Percentiles rank a stretch among this genome's conserved stretches.
phyloP scores from a whole-genome alignment of 2,113 vertebrate genomes.

The Callospermophilus lateralis region DNA sequence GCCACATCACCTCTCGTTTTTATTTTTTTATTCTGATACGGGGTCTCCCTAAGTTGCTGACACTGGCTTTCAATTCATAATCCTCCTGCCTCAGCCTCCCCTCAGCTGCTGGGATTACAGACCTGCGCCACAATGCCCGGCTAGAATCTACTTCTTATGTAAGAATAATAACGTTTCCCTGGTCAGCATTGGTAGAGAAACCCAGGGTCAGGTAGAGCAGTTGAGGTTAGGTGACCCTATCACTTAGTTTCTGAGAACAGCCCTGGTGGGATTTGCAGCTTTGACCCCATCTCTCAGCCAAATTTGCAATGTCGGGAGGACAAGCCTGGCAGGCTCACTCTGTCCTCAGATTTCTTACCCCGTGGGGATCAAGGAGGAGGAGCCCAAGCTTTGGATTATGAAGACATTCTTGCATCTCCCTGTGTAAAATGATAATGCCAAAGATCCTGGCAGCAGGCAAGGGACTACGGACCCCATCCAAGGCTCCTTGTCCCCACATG shows the following conservation, averaged over 20 bases:
- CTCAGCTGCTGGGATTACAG: too few species aligned
- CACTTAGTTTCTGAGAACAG: conserved; percentile 71
- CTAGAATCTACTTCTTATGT: background rate
- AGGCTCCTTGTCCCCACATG: conserved; percentile 69
- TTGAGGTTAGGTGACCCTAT: background rate
- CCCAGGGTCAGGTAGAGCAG: background rate
- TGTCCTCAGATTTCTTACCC: conserved; percentile 74
- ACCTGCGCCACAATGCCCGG: too few species aligned
- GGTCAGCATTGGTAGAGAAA: background rate
- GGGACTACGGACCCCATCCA: conserved; percentile 68
- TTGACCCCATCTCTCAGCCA: background rate
- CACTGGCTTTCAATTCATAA: too few species aligned
- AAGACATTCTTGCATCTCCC: conserved; percentile 77
- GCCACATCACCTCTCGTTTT: too few species aligned
- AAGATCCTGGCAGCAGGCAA: conserved; percentile 73
- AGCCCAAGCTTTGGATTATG: conserved; percentile 72
- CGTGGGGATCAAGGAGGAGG: conserved; percentile 62
- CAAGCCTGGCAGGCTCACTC: conserved; percentile 51
- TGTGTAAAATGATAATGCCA: conserved; percentile 86
- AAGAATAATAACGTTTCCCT: background rate
- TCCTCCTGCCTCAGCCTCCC: too few species aligned
- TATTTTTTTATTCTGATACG: too few species aligned
- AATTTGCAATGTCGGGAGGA: conserved; percentile 3
- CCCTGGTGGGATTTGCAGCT: conserved; percentile 62
- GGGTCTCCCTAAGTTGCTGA: too few species aligned